Evolutionary conservation across 2,113 vertebrate species (phyloP).

Genomic region (Pavo muticus): DNA sequence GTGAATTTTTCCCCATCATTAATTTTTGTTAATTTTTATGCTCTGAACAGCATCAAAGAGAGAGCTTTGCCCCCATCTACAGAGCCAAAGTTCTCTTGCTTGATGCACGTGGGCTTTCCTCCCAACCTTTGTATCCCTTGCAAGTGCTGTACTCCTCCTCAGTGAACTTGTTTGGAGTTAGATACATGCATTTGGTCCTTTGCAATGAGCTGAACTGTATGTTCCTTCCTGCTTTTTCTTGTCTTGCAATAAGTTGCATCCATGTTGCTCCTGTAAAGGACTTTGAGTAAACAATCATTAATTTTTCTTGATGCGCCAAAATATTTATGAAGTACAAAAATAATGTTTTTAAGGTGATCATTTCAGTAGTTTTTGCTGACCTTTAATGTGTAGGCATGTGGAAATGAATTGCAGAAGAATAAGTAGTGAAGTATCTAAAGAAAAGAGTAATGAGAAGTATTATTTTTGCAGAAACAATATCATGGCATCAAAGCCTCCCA

Average conservation of each 20-base stretch:
- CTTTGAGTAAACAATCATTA: neutral
- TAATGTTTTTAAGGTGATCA: neutral
- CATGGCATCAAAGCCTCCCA: neutral
- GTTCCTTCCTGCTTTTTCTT: neutral
- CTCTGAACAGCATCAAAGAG: neutral
- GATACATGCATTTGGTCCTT: neutral
- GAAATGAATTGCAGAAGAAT: neutral
- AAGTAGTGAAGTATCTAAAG: neutral
- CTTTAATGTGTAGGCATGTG: neutral
- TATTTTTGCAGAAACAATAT: neutral
- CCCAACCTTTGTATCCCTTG: neutral
- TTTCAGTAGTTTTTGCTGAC: neutral
- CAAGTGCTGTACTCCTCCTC: neutral
- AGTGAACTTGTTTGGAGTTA: neutral
- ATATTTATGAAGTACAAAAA: neutral
- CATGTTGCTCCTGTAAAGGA: neutral
- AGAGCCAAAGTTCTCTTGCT: neutral
- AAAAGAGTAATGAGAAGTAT: neutral
- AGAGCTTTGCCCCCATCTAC: neutral
- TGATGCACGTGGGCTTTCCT: neutral
- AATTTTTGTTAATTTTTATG: neutral
- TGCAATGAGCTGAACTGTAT: neutral
- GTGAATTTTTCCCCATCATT: rapidly evolving
- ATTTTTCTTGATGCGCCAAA: neutral
- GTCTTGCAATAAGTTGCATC: neutral